These are phyloP conservation scores for Ennomos fuscantarius DNA, from an alignment of 2,888 invertebrate species.

Conservation along the genomic window DNA sequence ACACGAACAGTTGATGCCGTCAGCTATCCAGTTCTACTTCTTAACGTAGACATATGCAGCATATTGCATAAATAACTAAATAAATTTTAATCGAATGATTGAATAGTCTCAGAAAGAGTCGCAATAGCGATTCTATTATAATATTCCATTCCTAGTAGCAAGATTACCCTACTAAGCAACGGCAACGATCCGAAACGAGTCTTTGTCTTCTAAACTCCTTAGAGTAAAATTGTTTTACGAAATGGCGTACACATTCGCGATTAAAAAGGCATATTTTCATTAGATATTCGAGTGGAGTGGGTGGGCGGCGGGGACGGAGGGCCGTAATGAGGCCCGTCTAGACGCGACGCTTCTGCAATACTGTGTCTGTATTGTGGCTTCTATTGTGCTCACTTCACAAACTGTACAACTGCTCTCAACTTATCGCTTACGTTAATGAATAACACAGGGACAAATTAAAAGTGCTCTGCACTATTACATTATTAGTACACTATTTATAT, in stretches of 20 bases:
- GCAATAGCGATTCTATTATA: constrained; percentile 2
- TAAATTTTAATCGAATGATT: constrained; percentile 9
- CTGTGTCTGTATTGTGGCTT: constrained; percentile 64
- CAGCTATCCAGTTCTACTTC: constrained; percentile 8
- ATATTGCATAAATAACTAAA: constrained; percentile 1
- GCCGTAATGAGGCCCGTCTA: constrained; percentile 74
- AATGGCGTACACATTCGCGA: constrained; percentile 36
- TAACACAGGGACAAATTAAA: constrained; percentile 50
- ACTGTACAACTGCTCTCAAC: constrained; percentile 49
- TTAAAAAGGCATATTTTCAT: constrained; percentile 72
- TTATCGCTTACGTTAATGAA: constrained; percentile 62
- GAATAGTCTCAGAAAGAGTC: constrained; percentile 1
- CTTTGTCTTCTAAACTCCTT: constrained; percentile 16
- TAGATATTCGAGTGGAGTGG: constrained; percentile 54
- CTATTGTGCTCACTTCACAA: constrained; percentile 47
- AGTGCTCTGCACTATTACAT: constrained; percentile 35
- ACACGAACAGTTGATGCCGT: constrained; percentile 11
- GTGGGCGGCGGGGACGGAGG: constrained; percentile 46
- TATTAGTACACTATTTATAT: constrained; percentile 8
- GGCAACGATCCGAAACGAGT: constrained; percentile 8
- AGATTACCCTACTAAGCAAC: constrained; percentile 4
- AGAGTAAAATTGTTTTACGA: constrained; percentile 12
- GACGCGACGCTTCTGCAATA: constrained; percentile 65
- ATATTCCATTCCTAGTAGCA: constrained; percentile 6
- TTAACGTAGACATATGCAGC: neutral